phyloP scores from a whole-genome alignment of 2,888 invertebrate genomes.

The Colletes collaris region DNA sequence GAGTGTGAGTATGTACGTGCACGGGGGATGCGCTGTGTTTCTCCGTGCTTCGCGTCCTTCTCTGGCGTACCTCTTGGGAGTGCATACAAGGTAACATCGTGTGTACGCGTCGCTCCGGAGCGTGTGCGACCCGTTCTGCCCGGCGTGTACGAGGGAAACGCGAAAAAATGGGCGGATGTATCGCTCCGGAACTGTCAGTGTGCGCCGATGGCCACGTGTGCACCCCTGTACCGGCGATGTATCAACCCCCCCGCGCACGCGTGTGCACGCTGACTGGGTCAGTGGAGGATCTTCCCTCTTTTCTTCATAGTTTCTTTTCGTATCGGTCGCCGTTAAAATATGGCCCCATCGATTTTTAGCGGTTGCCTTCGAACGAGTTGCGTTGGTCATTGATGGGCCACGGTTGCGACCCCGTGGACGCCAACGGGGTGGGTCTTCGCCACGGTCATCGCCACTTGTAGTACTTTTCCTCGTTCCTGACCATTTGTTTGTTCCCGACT shows the following conservation, averaged over 20 bases:
- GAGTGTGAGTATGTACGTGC: constrained; percentile 38
- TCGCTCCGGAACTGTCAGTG: constrained; percentile 63
- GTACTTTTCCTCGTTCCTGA: background rate
- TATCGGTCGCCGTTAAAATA: constrained; percentile 60
- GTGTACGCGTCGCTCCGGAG: constrained; percentile 35
- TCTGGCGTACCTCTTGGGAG: constrained; percentile 48
- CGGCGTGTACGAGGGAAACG: constrained; percentile 54
- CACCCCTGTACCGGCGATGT: constrained; percentile 45
- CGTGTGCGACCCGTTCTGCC: constrained; percentile 16
- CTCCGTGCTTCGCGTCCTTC: constrained; percentile 36
- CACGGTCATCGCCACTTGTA: background rate
- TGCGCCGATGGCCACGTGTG: constrained; percentile 57
- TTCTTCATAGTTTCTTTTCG: constrained; percentile 63
- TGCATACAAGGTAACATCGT: constrained; percentile 44
- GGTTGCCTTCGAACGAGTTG: constrained; percentile 39
- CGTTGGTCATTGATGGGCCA: constrained; percentile 25
- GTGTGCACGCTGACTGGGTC: constrained; percentile 65
- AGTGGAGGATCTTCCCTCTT: constrained; percentile 66
- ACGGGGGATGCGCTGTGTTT: constrained; percentile 20
- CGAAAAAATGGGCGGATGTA: constrained; percentile 70
- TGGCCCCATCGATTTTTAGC: constrained; percentile 59
- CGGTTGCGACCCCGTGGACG: background rate
- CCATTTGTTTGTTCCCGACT: too few species aligned
- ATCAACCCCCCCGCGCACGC: constrained; percentile 62
- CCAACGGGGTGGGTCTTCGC: background rate